Evolutionary conservation across 2,888 invertebrate species (phyloP), one percentile per base, ranked within the genome.

Genomic region (Terebella lapidaria): DNA sequence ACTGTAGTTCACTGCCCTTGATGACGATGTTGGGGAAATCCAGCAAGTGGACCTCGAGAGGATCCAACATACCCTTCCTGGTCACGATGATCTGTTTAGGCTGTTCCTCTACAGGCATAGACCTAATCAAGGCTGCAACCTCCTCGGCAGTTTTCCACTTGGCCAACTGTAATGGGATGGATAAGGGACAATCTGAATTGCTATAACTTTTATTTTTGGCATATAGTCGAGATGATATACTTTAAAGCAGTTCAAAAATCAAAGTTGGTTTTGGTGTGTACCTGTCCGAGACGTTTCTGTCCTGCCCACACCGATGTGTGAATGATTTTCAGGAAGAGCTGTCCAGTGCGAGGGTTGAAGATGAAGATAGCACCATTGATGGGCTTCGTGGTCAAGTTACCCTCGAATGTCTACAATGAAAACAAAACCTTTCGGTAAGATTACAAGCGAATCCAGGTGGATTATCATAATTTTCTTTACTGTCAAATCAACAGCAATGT

Each of bases 131-230:
- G 30, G 99, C 99, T 1, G 99, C 99, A 20, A 99, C 99, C 89
- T 99, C 99, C 84, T 99, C 99, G 56, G 99, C 99, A 0, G 99
- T 99, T 83, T 99, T 99, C 99, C 99, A 99, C 83, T 99, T 99
- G 10, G 99, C 99, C 82, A 99, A 85, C 86, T 90, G 77, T 54
- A 72, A 52, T 22, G n/a, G n/a, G n/a, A n/a, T n/a, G n/a, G n/a
- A n/a, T n/a, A n/a, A n/a, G n/a, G n/a, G n/a, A n/a, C n/a, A n/a
- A n/a, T n/a, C n/a, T n/a, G n/a, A n/a, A n/a, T n/a, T n/a, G n/a
- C n/a, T n/a, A n/a, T n/a, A n/a, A n/a, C n/a, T n/a, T n/a, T n/a
- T n/a, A n/a, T n/a, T n/a, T n/a, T n/a, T n/a, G n/a, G 5, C 42
- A 55, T 5, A 29, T 42, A 55, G 10, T 25, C 10, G 20, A 15